Percentiles rank a stretch among this genome's conserved stretches.
These are phyloP conservation scores for Leptogaster cylindrica DNA, from an alignment of 2,888 invertebrate species.

Conservation along the genomic window DNA sequence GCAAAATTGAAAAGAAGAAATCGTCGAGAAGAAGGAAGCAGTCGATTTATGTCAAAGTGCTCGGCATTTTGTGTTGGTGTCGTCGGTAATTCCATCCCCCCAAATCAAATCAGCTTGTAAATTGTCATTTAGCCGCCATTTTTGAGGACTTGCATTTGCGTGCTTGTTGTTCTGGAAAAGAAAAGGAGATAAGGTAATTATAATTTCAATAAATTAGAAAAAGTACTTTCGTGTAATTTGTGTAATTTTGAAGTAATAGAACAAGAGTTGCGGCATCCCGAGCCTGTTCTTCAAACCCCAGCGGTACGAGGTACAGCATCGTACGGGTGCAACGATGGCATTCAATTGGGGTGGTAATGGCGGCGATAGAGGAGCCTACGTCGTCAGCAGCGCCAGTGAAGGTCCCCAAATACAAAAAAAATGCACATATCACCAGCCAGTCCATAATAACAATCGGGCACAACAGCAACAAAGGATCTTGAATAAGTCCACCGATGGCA, in stretches of 20 bases:
- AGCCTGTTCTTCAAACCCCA: neutral
- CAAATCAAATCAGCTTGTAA: neutral
- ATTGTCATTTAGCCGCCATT: conserved; percentile 1
- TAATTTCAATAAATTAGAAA: neutral
- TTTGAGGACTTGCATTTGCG: neutral
- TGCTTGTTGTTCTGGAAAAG: conserved; percentile 1
- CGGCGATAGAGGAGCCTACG: conserved; percentile 59
- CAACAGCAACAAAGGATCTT: conserved; percentile 18
- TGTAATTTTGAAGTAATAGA: no score
- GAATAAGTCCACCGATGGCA: no score
- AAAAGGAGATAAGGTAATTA: no score
- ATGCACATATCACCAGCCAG: conserved; percentile 60
- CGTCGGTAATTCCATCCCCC: conserved; percentile 8
- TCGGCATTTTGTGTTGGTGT: conserved; percentile 20
- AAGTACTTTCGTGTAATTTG: no score
- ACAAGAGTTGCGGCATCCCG: no score
- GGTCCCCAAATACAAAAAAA: conserved; percentile 62
- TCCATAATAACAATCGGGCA: conserved; percentile 44
- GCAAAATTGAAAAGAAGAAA: no score
- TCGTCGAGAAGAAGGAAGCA: no score
- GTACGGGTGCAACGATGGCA: conserved; percentile 59
- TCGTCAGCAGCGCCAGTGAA: conserved; percentile 58
- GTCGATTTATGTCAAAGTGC: no score
- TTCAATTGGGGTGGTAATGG: conserved; percentile 52
- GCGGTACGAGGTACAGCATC: conserved; percentile 41